These are phyloP conservation scores for Morinoia aosen DNA, from an alignment of 2,888 invertebrate species.

Conservation along the genomic window DNA sequence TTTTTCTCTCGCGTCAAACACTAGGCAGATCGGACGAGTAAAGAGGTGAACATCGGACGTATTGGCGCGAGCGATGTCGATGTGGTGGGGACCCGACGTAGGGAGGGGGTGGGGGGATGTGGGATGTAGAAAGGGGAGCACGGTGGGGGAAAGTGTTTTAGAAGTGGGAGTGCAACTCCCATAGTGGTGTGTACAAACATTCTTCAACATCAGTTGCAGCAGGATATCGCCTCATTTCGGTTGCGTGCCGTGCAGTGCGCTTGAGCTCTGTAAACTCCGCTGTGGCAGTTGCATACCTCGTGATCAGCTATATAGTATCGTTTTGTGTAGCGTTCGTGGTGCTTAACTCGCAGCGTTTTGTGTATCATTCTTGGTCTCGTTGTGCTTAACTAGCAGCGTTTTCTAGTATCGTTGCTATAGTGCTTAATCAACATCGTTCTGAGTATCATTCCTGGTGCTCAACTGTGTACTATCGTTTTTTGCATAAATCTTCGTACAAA, in stretches of 20 bases:
- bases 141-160: neutral
- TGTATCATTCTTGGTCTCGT: too few relatives aligned
- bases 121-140: neutral
- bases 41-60: slow-evolving; percentile 10
- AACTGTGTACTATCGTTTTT: too few relatives aligned
- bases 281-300: too few relatives aligned
- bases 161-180: slow-evolving; percentile 43
- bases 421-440: too few relatives aligned
- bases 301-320: too few relatives aligned
- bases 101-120: neutral
- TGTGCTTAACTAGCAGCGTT: too few relatives aligned
- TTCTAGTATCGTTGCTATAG: too few relatives aligned
- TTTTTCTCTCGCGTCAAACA: slow-evolving; percentile 36
- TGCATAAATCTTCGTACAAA: too few relatives aligned
- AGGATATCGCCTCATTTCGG: neutral
- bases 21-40: neutral
- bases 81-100: neutral
- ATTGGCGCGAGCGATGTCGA: neutral
- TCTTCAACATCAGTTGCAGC: slow-evolving; percentile 36
- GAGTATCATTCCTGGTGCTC: too few relatives aligned
- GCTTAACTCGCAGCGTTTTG: too few relatives aligned
- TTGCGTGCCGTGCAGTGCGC: neutral
- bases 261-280: too few relatives aligned
- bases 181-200: slow-evolving; percentile 50
- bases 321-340: too few relatives aligned